Evolutionary conservation across 2,797 vertebrate species (phyloP).

Genomic region (Rachycentron canadum): DNA sequence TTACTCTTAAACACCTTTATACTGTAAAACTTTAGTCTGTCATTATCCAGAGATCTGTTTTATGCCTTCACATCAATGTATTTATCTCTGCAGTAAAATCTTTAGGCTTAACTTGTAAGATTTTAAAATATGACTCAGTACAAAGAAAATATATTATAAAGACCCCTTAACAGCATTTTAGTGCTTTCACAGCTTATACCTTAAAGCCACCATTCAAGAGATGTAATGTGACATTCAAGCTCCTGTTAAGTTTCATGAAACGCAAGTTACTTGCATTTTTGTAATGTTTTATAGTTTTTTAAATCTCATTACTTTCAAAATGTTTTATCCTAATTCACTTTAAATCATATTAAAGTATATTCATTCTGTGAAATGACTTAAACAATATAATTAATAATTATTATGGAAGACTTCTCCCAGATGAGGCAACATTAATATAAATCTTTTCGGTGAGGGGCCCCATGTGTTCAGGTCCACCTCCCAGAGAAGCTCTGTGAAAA

Average conservation of each 20-base stretch:
- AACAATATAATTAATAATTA: slow-evolving; percentile 7
- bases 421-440: slow-evolving; percentile 49
- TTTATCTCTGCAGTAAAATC: too few relatives aligned
- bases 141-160: too few relatives aligned
- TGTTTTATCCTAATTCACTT: background rate
- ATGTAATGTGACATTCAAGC: background rate
- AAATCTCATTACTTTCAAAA: background rate
- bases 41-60: background rate
- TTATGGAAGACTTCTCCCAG: slow-evolving; percentile 16
- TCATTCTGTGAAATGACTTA: background rate
- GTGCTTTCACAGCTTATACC: too few relatives aligned
- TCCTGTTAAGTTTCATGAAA: background rate
- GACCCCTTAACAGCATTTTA: too few relatives aligned
- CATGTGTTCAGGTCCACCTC: slow-evolving; percentile 63
- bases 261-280: background rate
- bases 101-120: too few relatives aligned
- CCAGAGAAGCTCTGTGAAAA: slow-evolving; percentile 31
- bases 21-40: background rate
- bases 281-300: background rate
- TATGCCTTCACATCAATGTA: background rate
- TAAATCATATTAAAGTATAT: background rate
- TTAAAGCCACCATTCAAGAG: too few relatives aligned
- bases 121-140: too few relatives aligned
- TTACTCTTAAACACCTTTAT: too few relatives aligned
- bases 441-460: slow-evolving; percentile 42